Conservation (phyloP, 2,888 invertebrate species). For the Sisyra terminalis region DNA sequence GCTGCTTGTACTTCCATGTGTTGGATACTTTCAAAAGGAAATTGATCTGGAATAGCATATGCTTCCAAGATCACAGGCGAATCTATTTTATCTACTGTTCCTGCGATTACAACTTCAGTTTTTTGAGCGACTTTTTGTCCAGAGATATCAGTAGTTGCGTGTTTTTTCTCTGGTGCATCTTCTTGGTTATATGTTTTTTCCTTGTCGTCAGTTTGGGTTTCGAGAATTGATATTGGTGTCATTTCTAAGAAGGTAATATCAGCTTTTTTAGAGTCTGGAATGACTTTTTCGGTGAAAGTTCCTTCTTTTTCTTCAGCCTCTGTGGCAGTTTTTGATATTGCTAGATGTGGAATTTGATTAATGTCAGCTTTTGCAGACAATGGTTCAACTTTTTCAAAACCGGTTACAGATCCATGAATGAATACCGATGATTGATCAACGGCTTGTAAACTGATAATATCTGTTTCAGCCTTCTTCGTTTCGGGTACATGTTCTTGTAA, state of each 20-base stretch:
- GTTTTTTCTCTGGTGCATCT: conserved; percentile 20
- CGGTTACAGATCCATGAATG: conserved; percentile 34
- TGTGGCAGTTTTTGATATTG: conserved; percentile 34
- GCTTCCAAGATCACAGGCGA: conserved; percentile 19
- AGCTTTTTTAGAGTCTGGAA: conserved; percentile 28
- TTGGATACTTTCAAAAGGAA: conserved; percentile 27
- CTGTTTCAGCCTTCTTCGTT: conserved; percentile 25
- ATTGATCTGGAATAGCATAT: conserved; percentile 27
- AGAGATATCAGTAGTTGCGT: conserved; percentile 21
- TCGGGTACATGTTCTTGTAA: conserved; percentile 24
- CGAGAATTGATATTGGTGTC: conserved; percentile 26
- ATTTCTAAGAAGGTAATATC: conserved; percentile 26
- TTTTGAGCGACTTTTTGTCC: conserved; percentile 30
- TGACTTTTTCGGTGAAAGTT: conserved; percentile 27
- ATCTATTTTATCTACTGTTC: conserved; percentile 20
- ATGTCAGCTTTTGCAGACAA: conserved; percentile 29
- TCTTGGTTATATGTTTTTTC: conserved; percentile 24
- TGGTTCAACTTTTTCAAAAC: conserved; percentile 26
- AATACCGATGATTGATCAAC: conserved; percentile 36
- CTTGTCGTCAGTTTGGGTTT: conserved; percentile 29
- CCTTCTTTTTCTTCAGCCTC: conserved; percentile 40
- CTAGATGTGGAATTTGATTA: conserved; percentile 34
- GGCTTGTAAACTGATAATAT: conserved; percentile 30
- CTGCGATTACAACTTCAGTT: conserved; percentile 24
- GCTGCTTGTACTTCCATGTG: conserved; percentile 24